These are phyloP conservation scores for Lutraria rhynchaena DNA, from an alignment of 1,140 invertebrate species.

Conservation along the genomic window DNA sequence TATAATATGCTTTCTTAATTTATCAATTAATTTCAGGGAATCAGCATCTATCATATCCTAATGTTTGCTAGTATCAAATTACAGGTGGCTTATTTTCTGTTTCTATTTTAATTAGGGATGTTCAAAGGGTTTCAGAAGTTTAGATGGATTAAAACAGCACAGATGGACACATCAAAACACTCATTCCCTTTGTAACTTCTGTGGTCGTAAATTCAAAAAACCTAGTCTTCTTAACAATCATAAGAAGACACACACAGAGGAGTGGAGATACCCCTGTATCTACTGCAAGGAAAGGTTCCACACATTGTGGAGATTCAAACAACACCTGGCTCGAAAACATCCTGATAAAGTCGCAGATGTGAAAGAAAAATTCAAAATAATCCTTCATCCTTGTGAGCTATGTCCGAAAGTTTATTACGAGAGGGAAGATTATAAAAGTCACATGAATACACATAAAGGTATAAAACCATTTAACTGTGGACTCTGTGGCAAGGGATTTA, in stretches of 20 bases:
- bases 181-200: constrained; percentile 31
- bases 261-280: constrained; percentile 43
- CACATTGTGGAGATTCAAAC: constrained; percentile 21
- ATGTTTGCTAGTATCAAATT: too few species aligned
- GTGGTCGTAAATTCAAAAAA: constrained; percentile 38
- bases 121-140: constrained; percentile 31
- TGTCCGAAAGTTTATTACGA: constrained; percentile 62
- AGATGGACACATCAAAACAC: constrained; percentile 16
- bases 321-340: constrained; percentile 30
- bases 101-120: constrained; percentile 38
- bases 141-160: constrained; percentile 28
- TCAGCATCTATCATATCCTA: too few species aligned
- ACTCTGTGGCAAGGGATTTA: constrained; percentile 55
- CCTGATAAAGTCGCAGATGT: constrained; percentile 14
- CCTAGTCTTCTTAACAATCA: constrained; percentile 28
- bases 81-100: too few species aligned
- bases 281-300: constrained; percentile 34
- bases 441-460: constrained; percentile 60
- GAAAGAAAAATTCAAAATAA: constrained; percentile 24
- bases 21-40: too few species aligned
- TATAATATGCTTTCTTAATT: too few species aligned
- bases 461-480: constrained; percentile 55
- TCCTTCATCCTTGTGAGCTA: constrained; percentile 36
- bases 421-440: constrained; percentile 49
- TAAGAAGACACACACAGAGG: constrained; percentile 27